Base-by-base conservation (phyloP, 2,888 invertebrate species). In the Drosophila mimetica region DNA sequence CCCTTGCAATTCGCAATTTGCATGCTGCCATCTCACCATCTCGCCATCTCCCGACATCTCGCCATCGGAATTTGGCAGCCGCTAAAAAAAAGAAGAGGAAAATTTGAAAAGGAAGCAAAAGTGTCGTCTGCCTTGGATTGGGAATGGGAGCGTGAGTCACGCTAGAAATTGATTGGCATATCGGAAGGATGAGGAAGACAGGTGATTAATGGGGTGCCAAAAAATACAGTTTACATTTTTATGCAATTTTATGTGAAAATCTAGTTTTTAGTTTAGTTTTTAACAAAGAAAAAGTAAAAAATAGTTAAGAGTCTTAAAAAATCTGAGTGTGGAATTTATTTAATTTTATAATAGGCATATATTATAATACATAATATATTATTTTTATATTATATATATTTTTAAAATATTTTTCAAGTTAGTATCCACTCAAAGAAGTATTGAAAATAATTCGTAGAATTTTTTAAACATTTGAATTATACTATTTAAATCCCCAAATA, bases 31-130 rank as follows among this genome's bases (percentile, higher is more conserved):
- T 66, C 42, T 64, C 47, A 28, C 66, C 65, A 64, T 46, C 42
- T 46, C 42, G 30, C 47, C 63, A 48, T 60, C 60, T 60, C 50
- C 14, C 63, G 63, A 63, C 63, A 64, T 64, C 63, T 71, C 79
- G 61, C 70, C 86, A 83, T 77, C 53, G 86, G 87, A 82, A 83
- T 86, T 87, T 86, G 85, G 82, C 87, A 86, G 79, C 37, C 73
- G 51, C 65, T 39, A 22, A 22, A 34, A 28, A 44, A 36, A 30
- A 58, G 25, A 25, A 13, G 11, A 48, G 36, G 18, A 28, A 16
- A 59, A 61, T 32, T 13, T 59, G 60, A 75, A 64, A 58, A 61
- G 74, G 74, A 74, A 74, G 69, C 69, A 53, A 70, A 69, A 51
- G 64, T 65, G 65, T 51, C 65, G 64, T 37, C 42, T 59, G 60